These are phyloP conservation scores for Bursaphelenchus okinawaensis DNA, from an alignment of 2,888 invertebrate species.

Conservation along the genomic window DNA sequence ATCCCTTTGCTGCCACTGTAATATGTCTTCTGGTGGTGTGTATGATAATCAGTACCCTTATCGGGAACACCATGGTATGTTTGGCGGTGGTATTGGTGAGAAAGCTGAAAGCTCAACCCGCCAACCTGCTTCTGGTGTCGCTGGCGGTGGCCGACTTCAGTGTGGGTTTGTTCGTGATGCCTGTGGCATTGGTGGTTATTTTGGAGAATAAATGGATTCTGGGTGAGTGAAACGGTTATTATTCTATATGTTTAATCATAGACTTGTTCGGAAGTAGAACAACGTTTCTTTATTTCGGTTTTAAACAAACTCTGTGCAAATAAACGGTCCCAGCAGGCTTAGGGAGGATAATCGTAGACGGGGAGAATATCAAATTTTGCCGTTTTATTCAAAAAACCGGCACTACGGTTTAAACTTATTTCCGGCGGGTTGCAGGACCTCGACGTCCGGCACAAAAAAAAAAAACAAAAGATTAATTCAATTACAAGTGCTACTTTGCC, in stretches of 20 bases:
- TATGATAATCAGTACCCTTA: constrained; percentile 61
- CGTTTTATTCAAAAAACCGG: background rate
- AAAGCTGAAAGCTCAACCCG: constrained; percentile 54
- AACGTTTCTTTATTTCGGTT: too few relatives aligned
- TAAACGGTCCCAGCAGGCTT: background rate
- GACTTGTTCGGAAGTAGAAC: too few relatives aligned
- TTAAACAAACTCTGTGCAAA: background rate
- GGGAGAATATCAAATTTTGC: background rate
- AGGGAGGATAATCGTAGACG: background rate
- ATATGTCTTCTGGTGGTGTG: constrained; percentile 58
- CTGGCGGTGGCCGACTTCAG: constrained; percentile 63
- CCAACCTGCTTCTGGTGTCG: constrained; percentile 59
- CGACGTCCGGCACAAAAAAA: background rate
- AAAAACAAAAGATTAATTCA: background rate
- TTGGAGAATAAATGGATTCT: constrained; percentile 48
- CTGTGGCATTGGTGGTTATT: constrained; percentile 60
- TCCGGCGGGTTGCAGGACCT: background rate
- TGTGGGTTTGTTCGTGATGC: constrained; percentile 63
- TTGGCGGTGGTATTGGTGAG: constrained; percentile 63
- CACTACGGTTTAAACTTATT: background rate
- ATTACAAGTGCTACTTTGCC: background rate
- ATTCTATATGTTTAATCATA: too few relatives aligned
- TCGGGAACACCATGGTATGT: constrained; percentile 63
- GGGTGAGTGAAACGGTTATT: constrained; percentile 19
- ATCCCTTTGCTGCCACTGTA: constrained; percentile 27